phyloP scores from a whole-genome alignment of 2,797 vertebrate genomes.

The Lepus townsendii region DNA sequence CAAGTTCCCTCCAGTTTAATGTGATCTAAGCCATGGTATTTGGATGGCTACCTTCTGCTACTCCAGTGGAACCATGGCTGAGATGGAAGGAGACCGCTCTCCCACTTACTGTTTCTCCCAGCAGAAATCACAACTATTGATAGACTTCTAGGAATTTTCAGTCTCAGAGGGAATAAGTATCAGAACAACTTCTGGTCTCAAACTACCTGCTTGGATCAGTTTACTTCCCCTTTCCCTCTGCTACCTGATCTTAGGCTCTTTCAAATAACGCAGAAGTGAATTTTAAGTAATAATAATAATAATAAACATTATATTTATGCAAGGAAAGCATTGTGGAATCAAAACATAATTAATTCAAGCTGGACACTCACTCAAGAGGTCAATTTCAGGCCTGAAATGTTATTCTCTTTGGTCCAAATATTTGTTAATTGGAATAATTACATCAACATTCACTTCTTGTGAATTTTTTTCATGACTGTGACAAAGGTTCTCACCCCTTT shows the following conservation, averaged over 20 bases:
- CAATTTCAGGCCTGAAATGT: conserved; percentile 48
- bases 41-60: not conserved
- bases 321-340: not conserved
- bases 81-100: conserved; percentile 18
- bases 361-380: conserved; percentile 37
- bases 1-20: not conserved
- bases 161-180: not conserved
- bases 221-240: not conserved
- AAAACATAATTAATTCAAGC: conserved; percentile 60
- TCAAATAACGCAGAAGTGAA: conserved; percentile 36
- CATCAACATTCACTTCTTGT: conserved; percentile 38
- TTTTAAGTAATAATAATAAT: not conserved
- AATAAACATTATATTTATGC: conserved; percentile 1
- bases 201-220: not conserved
- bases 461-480: conserved; percentile 33
- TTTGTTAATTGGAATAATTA: conserved; percentile 73
- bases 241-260: not conserved
- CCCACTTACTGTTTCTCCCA: not conserved
- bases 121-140: not conserved
- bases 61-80: not conserved
- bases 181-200: not conserved
- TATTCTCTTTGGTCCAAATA: conserved; percentile 23
- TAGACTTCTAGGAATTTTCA: not conserved
- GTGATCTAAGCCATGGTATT: not conserved
- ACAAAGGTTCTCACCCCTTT: conserved; percentile 70